phyloP scores from a whole-genome alignment of 2,113 vertebrate genomes.

The Poicephalus gulielmi region DNA sequence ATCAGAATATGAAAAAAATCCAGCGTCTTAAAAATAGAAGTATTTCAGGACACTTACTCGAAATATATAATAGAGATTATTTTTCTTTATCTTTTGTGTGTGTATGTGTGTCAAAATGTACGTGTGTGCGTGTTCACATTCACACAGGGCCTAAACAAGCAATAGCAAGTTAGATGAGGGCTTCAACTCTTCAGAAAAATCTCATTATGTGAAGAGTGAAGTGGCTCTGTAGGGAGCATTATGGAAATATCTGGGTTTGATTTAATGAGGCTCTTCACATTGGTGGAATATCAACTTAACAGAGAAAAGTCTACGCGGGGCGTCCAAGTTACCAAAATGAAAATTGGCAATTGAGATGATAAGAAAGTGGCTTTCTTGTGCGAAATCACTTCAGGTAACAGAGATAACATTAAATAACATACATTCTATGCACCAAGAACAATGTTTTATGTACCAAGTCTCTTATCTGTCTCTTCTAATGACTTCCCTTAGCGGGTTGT shows the following conservation, averaged over 20 bases:
- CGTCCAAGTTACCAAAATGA: constrained; percentile 87
- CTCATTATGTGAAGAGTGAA: constrained; percentile 89
- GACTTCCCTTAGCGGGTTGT: constrained; percentile 99
- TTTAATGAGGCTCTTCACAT: constrained; percentile 94
- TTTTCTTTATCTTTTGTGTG: not conserved
- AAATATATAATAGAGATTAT: constrained; percentile 55
- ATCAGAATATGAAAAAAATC: constrained; percentile 68
- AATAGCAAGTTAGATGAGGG: constrained; percentile 88
- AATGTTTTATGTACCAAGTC: constrained; percentile 96
- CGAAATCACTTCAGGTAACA: constrained; percentile 87
- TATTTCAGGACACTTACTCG: constrained; percentile 65
- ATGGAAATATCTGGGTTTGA: constrained; percentile 94
- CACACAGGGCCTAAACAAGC: constrained; percentile 81
- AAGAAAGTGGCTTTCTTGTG: constrained; percentile 84
- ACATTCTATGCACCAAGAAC: constrained; percentile 92
- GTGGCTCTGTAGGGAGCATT: constrained; percentile 90
- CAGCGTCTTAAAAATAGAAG: constrained; percentile 78
- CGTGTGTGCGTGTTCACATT: constrained; percentile 40
- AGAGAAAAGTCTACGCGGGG: constrained; percentile 86
- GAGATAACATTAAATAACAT: constrained; percentile 89
- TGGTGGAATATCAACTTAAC: constrained; percentile 88
- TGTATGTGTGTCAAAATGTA: not conserved
- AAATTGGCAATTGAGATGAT: constrained; percentile 89
- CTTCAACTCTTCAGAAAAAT: constrained; percentile 89
- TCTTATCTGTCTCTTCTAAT: constrained; percentile 99